A percentile compares a stretch with the other conserved stretches of the same genome.
Evolutionary conservation across 2,888 invertebrate genomes (phyloP).

Genomic region (Nasonovia ribisnigri): DNA sequence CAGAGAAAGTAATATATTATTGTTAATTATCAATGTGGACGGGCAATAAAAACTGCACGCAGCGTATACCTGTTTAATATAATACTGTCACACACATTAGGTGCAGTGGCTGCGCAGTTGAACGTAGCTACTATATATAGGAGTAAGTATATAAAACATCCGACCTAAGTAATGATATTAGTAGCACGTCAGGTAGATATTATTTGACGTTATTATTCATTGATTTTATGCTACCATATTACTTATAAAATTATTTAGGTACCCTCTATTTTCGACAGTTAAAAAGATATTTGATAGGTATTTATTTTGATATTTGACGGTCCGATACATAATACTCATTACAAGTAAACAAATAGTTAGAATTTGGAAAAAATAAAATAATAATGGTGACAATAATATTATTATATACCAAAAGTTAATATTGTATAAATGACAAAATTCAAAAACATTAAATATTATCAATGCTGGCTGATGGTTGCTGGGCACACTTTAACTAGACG

Average conservation of each 20-base stretch:
- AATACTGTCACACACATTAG: background rate
- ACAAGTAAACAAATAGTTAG: background rate
- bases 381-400: too few species aligned
- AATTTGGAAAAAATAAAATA: background rate
- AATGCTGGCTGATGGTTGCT: background rate
- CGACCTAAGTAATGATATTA: background rate
- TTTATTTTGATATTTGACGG: background rate
- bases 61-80: background rate
- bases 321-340: background rate
- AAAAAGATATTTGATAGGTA: background rate
- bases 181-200: background rate
- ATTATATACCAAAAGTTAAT: background rate
- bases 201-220: background rate
- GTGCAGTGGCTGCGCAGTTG: background rate
- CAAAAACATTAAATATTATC: background rate
- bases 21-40: conserved; percentile 14
- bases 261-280: background rate
- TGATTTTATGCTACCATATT: background rate
- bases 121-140: background rate
- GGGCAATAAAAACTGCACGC: conserved; percentile 21
- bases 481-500: background rate
- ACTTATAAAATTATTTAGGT: background rate
- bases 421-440: background rate
- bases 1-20: conserved; percentile 43
- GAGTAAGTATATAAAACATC: background rate